Percentiles rank a stretch among this genome's conserved stretches.
phyloP scores from a whole-genome alignment of 2,113 vertebrate genomes.

The Scortum barcoo region DNA sequence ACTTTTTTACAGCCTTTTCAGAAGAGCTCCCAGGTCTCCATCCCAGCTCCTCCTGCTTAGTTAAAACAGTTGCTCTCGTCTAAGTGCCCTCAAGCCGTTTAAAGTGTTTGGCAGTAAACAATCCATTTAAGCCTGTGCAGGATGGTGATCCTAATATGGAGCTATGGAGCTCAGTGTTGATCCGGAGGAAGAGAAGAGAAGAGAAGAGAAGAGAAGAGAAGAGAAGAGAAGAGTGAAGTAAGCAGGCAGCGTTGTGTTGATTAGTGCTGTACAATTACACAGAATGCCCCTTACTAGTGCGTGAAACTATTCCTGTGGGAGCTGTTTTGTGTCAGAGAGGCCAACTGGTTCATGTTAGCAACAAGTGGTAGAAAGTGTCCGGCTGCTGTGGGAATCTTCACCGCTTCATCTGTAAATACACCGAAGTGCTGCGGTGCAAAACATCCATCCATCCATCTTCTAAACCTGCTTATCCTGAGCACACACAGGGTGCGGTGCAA shows the following conservation, averaged over 20 bases:
- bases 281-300: conserved; percentile 7
- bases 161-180: conserved; percentile 60
- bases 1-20: conserved; percentile 16
- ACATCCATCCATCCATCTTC: too few relatives aligned
- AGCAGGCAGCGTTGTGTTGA: conserved; percentile 14
- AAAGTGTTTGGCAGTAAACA: conserved; percentile 70
- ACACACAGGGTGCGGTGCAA: too few relatives aligned
- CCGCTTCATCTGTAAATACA: conserved; percentile 4
- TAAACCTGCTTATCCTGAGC: too few relatives aligned
- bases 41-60: background rate
- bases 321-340: conserved; percentile 21
- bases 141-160: conserved; percentile 76
- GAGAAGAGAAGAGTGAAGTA: too few relatives aligned
- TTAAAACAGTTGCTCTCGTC: conserved; percentile 42
- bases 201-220: background rate
- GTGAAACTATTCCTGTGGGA: conserved; percentile 18
- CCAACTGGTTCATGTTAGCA: conserved; percentile 20
- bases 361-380: conserved; percentile 22
- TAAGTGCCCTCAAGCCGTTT: conserved; percentile 55
- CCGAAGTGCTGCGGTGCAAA: background rate
- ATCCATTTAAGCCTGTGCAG: conserved; percentile 42
- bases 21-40: background rate
- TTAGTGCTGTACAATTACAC: conserved; percentile 36
- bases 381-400: conserved; percentile 27
- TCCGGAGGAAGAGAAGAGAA: conserved; percentile 21